phyloP scores from a whole-genome alignment of 2,888 invertebrate genomes.

The Aporophyla lueneburgensis region DNA sequence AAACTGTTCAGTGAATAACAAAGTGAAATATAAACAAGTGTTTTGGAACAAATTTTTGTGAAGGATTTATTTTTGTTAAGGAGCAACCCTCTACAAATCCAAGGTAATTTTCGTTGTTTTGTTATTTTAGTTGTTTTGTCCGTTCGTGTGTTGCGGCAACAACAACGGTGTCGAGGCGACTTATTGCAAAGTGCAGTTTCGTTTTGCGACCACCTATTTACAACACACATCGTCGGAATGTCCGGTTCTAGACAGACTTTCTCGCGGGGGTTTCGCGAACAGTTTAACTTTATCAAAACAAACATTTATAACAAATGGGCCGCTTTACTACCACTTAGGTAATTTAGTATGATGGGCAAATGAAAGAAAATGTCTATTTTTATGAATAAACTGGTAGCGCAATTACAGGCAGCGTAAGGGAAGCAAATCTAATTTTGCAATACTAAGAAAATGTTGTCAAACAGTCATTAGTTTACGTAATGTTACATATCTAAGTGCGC shows the following conservation, averaged over 20 bases:
- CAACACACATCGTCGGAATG: slow-evolving; percentile 80
- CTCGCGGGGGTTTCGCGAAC: slow-evolving; percentile 75
- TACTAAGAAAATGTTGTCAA: slow-evolving; percentile 37
- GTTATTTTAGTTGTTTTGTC: slow-evolving; percentile 63
- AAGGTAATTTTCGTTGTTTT: slow-evolving; percentile 81
- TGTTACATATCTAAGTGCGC: slow-evolving; percentile 24
- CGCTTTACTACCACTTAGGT: background rate
- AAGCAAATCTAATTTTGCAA: slow-evolving; percentile 37
- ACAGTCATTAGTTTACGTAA: slow-evolving; percentile 41
- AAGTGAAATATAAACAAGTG: slow-evolving; percentile 73
- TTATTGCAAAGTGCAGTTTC: slow-evolving; percentile 82
- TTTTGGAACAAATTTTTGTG: slow-evolving; percentile 73
- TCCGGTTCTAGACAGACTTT: slow-evolving; percentile 78
- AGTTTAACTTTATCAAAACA: slow-evolving; percentile 66
- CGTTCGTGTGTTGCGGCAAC: slow-evolving; percentile 73
- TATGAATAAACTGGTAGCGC: slow-evolving; percentile 1
- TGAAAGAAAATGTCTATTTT: slow-evolving; percentile 35
- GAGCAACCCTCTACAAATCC: slow-evolving; percentile 76
- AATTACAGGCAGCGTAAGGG: slow-evolving; percentile 11
- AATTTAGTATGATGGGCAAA: slow-evolving; percentile 21
- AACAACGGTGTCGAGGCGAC: slow-evolving; percentile 75
- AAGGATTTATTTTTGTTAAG: slow-evolving; percentile 79
- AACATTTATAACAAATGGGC: slow-evolving; percentile 52
- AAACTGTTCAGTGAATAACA: slow-evolving; percentile 71
- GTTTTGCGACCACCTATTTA: slow-evolving; percentile 82